Evolutionary conservation across 2,797 vertebrate species (phyloP).

Genomic region (Sebastes cheni): DNA sequence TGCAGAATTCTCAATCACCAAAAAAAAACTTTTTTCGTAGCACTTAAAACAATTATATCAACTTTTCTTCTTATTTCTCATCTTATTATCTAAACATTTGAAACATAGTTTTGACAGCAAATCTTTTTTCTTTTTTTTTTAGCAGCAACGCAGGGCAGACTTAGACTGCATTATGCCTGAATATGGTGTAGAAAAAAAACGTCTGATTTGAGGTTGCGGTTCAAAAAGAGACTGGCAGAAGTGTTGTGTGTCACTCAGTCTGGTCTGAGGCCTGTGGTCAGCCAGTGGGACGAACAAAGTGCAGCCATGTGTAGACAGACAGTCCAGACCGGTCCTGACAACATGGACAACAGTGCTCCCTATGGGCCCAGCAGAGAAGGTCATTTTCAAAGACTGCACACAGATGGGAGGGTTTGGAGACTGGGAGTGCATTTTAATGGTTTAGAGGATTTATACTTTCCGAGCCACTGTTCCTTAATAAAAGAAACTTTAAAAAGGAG

Average conservation of each 20-base stretch:
- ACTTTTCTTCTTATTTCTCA: not conserved
- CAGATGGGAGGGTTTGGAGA: slow-evolving; percentile 21
- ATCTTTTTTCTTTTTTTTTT: not conserved
- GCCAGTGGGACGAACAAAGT: slow-evolving; percentile 33
- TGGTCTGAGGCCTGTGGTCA: slow-evolving; percentile 63
- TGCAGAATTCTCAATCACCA: not conserved
- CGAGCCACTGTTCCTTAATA: not conserved
- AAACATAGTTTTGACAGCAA: not conserved
- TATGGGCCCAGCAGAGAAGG: slow-evolving; percentile 63
- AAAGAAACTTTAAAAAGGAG: slow-evolving; percentile 2
- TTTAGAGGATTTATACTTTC: slow-evolving; percentile 13
- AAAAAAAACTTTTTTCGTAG: not conserved
- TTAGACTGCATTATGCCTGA: slow-evolving; percentile 12
- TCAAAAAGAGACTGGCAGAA: slow-evolving; percentile 35
- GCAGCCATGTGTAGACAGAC: slow-evolving; percentile 38
- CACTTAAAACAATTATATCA: not conserved
- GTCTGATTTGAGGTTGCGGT: slow-evolving; percentile 25
- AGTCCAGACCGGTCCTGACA: slow-evolving; percentile 41
- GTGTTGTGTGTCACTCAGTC: slow-evolving; percentile 49
- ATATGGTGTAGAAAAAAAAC: not conserved
- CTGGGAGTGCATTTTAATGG: slow-evolving; percentile 34
- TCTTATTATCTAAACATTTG: not conserved
- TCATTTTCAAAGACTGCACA: slow-evolving; percentile 31
- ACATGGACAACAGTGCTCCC: slow-evolving; percentile 76
- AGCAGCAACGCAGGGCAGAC: slow-evolving; percentile 10